Evolutionary conservation across 1,140 invertebrate genomes (phyloP).

Genomic region (Anadara kagoshimensis): DNA sequence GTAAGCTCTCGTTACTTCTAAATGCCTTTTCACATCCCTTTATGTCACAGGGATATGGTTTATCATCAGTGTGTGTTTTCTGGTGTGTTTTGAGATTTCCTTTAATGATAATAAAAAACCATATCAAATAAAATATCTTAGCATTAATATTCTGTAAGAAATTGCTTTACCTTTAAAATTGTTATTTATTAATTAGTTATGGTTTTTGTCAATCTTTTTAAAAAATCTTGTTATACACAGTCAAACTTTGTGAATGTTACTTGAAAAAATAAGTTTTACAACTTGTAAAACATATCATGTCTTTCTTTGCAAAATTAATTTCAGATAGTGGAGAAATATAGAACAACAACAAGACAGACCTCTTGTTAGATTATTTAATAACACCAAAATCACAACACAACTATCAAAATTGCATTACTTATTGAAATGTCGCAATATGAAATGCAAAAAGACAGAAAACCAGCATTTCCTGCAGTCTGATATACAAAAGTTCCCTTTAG

Average conservation of each 20-base stretch:
- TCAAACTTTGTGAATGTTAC: not conserved
- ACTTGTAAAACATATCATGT: too few relatives aligned
- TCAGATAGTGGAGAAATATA: too few relatives aligned
- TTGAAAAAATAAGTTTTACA: too few relatives aligned
- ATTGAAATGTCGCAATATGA: too few relatives aligned
- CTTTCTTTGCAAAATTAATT: too few relatives aligned
- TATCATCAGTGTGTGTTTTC: slow-evolving; percentile 79
- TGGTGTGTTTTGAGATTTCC: slow-evolving; percentile 67
- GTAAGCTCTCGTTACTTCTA: slow-evolving; percentile 59
- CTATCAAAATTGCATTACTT: too few relatives aligned
- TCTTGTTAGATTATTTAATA: too few relatives aligned
- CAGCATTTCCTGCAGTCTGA: too few relatives aligned
- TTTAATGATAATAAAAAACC: slow-evolving; percentile 14
- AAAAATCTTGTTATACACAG: not conserved
- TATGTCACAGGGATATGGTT: slow-evolving; percentile 96
- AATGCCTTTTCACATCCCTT: slow-evolving; percentile 90
- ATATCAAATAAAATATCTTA: not conserved
- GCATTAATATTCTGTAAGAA: not conserved
- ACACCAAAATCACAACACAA: too few relatives aligned
- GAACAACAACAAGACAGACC: too few relatives aligned
- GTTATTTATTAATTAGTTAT: not conserved
- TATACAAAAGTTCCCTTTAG: too few relatives aligned
- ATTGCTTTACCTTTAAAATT: not conserved
- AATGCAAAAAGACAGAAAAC: too few relatives aligned
- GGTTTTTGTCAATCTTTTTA: not conserved